Evolutionary conservation across 2,888 invertebrate species (phyloP).

Genomic region (Drepanosiphum platanoidis): DNA sequence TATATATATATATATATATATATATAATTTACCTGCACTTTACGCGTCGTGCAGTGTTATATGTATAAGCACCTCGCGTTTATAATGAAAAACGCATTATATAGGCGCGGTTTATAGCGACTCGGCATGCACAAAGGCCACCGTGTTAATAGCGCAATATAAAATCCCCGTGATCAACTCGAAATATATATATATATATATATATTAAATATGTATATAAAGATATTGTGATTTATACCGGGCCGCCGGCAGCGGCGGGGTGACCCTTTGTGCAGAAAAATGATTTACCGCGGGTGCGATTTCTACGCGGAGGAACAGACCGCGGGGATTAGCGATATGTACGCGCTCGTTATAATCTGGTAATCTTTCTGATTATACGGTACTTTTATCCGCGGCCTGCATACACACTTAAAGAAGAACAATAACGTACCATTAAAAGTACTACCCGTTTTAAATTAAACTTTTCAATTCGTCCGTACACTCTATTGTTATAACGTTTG

Average conservation of each 20-base stretch:
- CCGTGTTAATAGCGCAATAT: not conserved
- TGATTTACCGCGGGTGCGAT: slow-evolving; percentile 28
- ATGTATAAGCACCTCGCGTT: not conserved
- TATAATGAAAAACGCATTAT: not conserved
- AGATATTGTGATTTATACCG: slow-evolving; percentile 20
- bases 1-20: not conserved
- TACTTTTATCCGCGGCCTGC: not conserved
- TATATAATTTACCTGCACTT: not conserved
- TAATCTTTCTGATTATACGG: not conserved
- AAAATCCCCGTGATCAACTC: not conserved
- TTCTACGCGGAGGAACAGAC: not conserved
- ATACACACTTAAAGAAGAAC: not conserved
- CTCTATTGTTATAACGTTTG: too few species aligned
- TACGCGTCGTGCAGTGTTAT: not conserved
- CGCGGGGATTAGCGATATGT: not conserved
- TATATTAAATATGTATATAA: too few species aligned
- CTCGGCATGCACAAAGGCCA: not conserved
- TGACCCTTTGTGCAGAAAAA: slow-evolving; percentile 1
- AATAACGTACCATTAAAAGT: not conserved
- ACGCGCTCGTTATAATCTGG: not conserved
- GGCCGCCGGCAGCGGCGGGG: not conserved
- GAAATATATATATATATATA: too few species aligned
- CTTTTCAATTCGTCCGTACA: too few species aligned
- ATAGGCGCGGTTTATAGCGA: not conserved
- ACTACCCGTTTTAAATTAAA: not conserved